phyloP scores from a whole-genome alignment of 2,797 vertebrate species.

The Muscicapa comitata region DNA sequence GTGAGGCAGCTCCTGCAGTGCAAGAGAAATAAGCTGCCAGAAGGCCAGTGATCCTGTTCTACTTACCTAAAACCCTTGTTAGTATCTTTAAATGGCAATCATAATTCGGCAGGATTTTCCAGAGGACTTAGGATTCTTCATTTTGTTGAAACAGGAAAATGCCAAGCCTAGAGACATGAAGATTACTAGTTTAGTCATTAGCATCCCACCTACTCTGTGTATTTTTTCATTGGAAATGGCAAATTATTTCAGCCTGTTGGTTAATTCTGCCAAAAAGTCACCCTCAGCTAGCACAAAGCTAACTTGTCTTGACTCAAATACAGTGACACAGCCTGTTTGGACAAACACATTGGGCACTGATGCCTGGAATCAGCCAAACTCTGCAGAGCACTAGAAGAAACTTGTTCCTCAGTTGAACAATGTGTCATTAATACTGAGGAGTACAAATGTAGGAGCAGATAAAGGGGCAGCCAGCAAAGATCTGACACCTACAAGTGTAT shows the following conservation, averaged over 20 bases:
- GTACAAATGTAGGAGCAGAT: not conserved
- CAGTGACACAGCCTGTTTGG: not conserved
- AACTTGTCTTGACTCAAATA: not conserved
- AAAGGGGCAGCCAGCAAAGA: not conserved
- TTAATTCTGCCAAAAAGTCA: not conserved
- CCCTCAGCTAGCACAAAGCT: not conserved
- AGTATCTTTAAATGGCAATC: not conserved
- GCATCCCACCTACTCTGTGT: not conserved
- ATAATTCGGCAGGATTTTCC: not conserved
- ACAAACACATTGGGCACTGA: not conserved
- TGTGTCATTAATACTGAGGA: not conserved
- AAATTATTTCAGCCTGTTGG: not conserved
- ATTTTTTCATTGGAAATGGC: not conserved
- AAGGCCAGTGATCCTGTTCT: not conserved
- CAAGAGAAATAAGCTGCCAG: not conserved
- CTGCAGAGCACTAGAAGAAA: not conserved
- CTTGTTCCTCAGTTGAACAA: not conserved
- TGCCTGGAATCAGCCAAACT: not conserved
- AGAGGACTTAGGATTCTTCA: not conserved
- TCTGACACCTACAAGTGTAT: not conserved
- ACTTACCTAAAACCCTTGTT: not conserved
- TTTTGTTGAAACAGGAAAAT: not conserved
- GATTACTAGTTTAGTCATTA: slow-evolving; percentile 4
- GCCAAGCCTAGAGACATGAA: not conserved
- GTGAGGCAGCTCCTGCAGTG: not conserved